Base-by-base conservation (phyloP, 1,140 invertebrate genomes). In the Frieseomelitta varia region DNA sequence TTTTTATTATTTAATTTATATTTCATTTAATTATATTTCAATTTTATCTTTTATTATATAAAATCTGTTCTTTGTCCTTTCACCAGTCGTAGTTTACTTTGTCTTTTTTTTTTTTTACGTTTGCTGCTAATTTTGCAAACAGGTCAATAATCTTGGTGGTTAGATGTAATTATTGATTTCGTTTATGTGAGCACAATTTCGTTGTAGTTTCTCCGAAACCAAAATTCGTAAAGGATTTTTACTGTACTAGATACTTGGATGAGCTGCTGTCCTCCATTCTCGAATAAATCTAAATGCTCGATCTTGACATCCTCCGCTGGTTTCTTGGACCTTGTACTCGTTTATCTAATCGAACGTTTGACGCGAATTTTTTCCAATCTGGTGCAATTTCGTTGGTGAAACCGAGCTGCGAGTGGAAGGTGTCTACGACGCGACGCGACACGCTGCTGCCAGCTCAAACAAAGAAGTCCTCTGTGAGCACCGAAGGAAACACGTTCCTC, bases 391-490 rank as follows among this genome's bases (percentile, higher is more conserved):
- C 24, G 30, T 30, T 27, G 80, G 14, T 55, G 1, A 47, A 34
- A 68, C 56, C 63, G 74, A 24, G 17, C 47, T 17, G 15, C 14
- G 55, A 56, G 55, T 65, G 73, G 73, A 68, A 82, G 81, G 75
- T 69, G 74, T 69, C 19, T 17, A n/a, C 17, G 21, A n/a, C 47
- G 56, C 34, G 73, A 19, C 85, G 80, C 47, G 65, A 84, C 82
- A 69, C 58, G 67, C 39, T 75, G 72, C 77, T 74, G 83, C 55
- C 55, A 73, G 71, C 27, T 90, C 75, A 79, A 87, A 91, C 90
- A 91, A 91, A 91, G 90, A 75, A 77, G 74, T 87, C 80, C 85
- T 91, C 81, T 87, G 87, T 69, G 72, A 85, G 69, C 34, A 21
- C 30, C 47, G 34, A 72, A 88, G 82, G 83, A 88, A 85, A 81